phyloP scores from a whole-genome alignment of 2,888 invertebrate species.

The Oeneis ivallda region DNA sequence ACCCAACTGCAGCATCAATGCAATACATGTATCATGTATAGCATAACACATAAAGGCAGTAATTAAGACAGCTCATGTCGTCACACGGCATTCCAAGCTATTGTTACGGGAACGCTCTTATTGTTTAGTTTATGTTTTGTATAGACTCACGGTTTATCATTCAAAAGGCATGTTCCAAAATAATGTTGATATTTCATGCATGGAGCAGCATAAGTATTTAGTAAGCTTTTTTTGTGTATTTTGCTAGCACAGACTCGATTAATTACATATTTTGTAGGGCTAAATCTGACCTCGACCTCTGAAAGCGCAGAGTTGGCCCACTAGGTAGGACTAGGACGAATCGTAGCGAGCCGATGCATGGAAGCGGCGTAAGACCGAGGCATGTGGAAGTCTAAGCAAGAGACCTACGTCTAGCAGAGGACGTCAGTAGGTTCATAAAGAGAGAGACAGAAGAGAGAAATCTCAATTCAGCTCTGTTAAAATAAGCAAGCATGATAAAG shows the following conservation, averaged over 20 bases:
- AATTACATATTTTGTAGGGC: not conserved
- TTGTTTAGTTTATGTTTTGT: constrained; percentile 25
- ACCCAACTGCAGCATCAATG: not conserved
- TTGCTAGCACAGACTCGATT: not conserved
- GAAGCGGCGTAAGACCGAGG: no score
- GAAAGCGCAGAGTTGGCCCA: no score
- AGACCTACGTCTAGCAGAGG: no score
- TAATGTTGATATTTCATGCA: not conserved
- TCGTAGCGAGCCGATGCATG: no score
- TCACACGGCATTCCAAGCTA: constrained; percentile 38
- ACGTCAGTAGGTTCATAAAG: no score
- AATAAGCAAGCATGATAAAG: not conserved
- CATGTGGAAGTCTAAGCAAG: no score
- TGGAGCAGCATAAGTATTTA: not conserved
- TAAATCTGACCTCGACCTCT: no score
- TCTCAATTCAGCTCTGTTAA: not conserved
- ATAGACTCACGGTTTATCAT: constrained; percentile 32
- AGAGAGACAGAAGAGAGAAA: no score
- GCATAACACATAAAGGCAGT: constrained; percentile 22
- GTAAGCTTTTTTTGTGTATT: not conserved
- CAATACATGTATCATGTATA: constrained; percentile 4
- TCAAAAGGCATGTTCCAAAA: not conserved
- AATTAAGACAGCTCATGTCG: constrained; percentile 38
- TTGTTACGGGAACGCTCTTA: constrained; percentile 31
- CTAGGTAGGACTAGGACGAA: no score